Evolutionary conservation across 2,797 vertebrate species (phyloP), one percentile per base, ranked within the genome.

Genomic region (Triplophysa bombifrons): DNA sequence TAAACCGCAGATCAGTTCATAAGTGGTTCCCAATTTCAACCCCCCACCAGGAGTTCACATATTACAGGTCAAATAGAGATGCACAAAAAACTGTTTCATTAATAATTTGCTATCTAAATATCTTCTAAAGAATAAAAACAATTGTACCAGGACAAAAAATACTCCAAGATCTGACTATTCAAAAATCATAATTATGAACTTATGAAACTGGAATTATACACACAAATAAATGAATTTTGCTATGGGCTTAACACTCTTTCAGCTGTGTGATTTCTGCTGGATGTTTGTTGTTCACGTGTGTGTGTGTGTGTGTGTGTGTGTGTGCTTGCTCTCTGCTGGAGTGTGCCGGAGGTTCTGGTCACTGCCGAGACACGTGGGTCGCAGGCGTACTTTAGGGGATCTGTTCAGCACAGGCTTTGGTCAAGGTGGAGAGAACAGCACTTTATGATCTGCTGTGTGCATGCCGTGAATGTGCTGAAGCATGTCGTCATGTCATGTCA

Each of bases 301-400:
- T 41, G 41, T 41, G 9, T 41, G 41, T 41, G 91, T 91, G 92
- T 95, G 41, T 41, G 41, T 41, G 9, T 41, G 41, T 41, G 88
- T 95, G 92, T 95, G 81, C 85, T 94, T 87, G 91, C 92, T 89
- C 91, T 87, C 82, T 94, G 91, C 91, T 84, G 88, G 90, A 99
- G 97, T 95, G 90, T 94, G 96, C 20, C 95, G 96, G 95, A 96
- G 95, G 83, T 98, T 96, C 92, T 97, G 97, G 96, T 98, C 98
- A 89, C 92, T 99, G 90, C 96, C 98, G 89, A 95, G 95, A 91
- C 95, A 97, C 83, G 63, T 94, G 88, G 96, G 96, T 90, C 96
- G 95, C 83, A 95, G 96, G 88, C 96, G 96, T 92, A 99, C 97
- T 65, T 96, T 99, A 92, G 97, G 97, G 94, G 96, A 99, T 94